Percentiles rank a stretch among this genome's conserved stretches.
These are phyloP conservation scores for Allolobophora icterica DNA, from an alignment of 2,888 invertebrate genomes.

Conservation along the genomic window DNA sequence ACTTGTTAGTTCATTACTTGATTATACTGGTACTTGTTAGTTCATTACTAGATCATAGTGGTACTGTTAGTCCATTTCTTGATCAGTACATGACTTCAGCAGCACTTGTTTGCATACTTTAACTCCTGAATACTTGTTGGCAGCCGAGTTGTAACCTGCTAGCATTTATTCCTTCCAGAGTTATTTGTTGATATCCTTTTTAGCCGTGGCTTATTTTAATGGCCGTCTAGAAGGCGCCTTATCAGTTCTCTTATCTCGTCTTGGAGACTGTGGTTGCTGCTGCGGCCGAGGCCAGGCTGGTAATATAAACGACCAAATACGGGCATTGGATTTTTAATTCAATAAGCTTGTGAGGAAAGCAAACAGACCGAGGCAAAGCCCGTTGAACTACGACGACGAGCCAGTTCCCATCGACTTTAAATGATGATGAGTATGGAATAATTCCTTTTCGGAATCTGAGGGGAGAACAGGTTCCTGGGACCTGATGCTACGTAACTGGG, in stretches of 20 bases:
- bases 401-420: neutral
- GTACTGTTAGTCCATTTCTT: no score
- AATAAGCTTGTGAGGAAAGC: neutral
- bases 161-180: neutral
- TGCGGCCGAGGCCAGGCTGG: neutral
- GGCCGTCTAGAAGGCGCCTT: neutral
- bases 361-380: neutral
- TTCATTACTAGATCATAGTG: no score
- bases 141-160: neutral
- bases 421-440: neutral
- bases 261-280: neutral
- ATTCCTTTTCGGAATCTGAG: no score
- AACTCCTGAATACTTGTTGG: neutral
- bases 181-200: slow-evolving; percentile 11
- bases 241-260: slow-evolving; percentile 8
- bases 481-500: neutral
- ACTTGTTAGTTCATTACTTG: no score
- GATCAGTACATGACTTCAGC: neutral
- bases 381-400: neutral
- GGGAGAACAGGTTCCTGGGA: no score
- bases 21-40: no score
- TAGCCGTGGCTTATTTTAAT: neutral
- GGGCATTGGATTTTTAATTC: neutral
- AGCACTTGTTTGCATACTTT: neutral
- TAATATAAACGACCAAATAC: neutral